These are phyloP conservation scores for Agrilus planipennis DNA, from an alignment of 1,140 invertebrate genomes.

Conservation along the genomic window DNA sequence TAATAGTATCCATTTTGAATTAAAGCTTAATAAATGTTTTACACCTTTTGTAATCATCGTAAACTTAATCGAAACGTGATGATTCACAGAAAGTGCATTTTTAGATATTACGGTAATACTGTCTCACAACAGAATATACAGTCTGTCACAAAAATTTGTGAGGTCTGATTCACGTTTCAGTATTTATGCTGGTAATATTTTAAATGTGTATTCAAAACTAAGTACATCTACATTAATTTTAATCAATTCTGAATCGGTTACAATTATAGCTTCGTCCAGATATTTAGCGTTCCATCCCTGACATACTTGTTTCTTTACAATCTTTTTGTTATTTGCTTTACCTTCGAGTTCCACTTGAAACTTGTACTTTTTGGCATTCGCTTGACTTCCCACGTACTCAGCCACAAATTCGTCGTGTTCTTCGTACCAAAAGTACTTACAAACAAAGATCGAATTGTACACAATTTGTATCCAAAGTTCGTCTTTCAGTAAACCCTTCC, in stretches of 20 bases:
- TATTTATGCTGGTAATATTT: no score
- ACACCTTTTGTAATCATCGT: no score
- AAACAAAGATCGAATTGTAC: conserved; percentile 9
- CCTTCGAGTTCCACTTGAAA: conserved; percentile 6
- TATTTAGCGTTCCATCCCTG: conserved; percentile 4
- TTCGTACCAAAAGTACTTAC: conserved; percentile 10
- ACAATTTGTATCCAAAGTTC: conserved; percentile 3
- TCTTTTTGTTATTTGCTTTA: neutral
- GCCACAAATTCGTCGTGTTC: conserved; percentile 9
- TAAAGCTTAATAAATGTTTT: no score
- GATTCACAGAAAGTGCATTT: no score
- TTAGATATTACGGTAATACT: no score
- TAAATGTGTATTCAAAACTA: no score
- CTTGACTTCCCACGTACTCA: conserved; percentile 7
- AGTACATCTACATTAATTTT: neutral
- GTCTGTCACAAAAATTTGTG: no score
- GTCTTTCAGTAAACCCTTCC: conserved; percentile 2
- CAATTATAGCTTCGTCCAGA: conserved; percentile 5
- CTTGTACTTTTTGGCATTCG: conserved; percentile 4
- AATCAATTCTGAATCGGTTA: conserved; percentile 5
- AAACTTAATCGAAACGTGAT: no score
- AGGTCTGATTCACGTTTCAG: no score
- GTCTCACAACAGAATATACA: no score
- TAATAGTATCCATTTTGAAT: no score
- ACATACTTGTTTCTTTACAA: conserved; percentile 2